Conservation (phyloP, 1,140 invertebrate genomes). For the Aphaenogaster rudis region DNA sequence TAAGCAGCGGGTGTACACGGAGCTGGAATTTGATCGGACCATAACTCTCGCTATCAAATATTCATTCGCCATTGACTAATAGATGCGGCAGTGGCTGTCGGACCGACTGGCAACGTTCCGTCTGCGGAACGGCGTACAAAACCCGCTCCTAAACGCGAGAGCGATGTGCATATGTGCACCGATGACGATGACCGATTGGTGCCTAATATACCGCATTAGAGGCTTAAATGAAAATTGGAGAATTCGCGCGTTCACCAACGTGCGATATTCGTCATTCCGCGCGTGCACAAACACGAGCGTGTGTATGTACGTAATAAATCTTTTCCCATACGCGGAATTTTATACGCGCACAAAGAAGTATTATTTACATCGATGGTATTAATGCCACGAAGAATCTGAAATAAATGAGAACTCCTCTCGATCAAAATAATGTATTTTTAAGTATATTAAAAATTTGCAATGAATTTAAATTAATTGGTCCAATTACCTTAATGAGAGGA, state of each 20-base stretch:
- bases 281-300: not conserved
- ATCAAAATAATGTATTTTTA: not conserved
- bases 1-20: slow-evolving; percentile 72
- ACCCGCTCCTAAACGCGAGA: slow-evolving; percentile 25
- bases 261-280: not conserved
- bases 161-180: slow-evolving; percentile 10
- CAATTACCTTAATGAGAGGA: not conserved
- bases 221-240: slow-evolving; percentile 22
- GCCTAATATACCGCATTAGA: slow-evolving; percentile 34
- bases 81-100: slow-evolving; percentile 79
- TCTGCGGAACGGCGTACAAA: slow-evolving; percentile 25
- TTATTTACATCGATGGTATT: not conserved
- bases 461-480: not conserved
- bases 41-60: slow-evolving; percentile 83
- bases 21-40: slow-evolving; percentile 80
- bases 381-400: not conserved
- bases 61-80: slow-evolving; percentile 83
- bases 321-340: not conserved
- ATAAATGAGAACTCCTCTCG: not conserved
- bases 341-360: not conserved
- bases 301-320: not conserved
- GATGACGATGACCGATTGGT: slow-evolving; percentile 36
- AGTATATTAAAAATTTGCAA: not conserved
- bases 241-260: not conserved
- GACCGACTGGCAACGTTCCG: slow-evolving; percentile 56